These are phyloP conservation scores for Cotesia typhae DNA, from an alignment of 1,140 invertebrate genomes.

Conservation along the genomic window DNA sequence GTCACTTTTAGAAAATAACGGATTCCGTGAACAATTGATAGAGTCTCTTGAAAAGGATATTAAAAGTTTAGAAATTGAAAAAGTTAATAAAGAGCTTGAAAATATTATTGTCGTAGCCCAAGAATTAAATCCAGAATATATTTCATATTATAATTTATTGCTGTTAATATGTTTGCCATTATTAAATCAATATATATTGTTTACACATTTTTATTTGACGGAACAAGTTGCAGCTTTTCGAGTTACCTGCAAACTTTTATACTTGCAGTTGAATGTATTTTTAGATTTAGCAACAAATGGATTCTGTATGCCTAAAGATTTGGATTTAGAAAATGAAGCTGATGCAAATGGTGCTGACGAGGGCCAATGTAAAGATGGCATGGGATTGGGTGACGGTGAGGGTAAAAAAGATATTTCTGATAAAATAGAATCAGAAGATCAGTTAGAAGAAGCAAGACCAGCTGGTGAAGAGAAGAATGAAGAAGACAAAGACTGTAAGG, in stretches of 20 bases:
- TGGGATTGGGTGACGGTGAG: slow-evolving; percentile 92
- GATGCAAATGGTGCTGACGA: slow-evolving; percentile 66
- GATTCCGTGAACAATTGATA: slow-evolving; percentile 71
- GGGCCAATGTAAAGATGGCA: slow-evolving; percentile 67
- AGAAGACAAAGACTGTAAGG: slow-evolving; percentile 83
- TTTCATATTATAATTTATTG: slow-evolving; percentile 38
- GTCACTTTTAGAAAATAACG: slow-evolving; percentile 54
- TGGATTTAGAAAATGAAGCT: slow-evolving; percentile 72
- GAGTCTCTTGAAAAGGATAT: slow-evolving; percentile 70
- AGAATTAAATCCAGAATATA: slow-evolving; percentile 29
- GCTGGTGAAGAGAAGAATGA: slow-evolving; percentile 76
- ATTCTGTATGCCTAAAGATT: slow-evolving; percentile 91
- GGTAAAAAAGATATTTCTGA: slow-evolving; percentile 96
- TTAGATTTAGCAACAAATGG: slow-evolving; percentile 87
- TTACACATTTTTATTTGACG: slow-evolving; percentile 81
- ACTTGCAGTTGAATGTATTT: slow-evolving; percentile 85
- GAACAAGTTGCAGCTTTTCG: slow-evolving; percentile 80
- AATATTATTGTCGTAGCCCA: slow-evolving; percentile 42
- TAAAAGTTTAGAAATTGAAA: slow-evolving; percentile 65
- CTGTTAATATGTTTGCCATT: slow-evolving; percentile 69
- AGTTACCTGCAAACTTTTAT: slow-evolving; percentile 82
- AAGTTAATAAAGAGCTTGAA: slow-evolving; percentile 53
- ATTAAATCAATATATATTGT: slow-evolving; percentile 79
- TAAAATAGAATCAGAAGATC: slow-evolving; percentile 91
- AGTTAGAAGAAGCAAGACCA: slow-evolving; percentile 87